Evolutionary conservation across 2,113 vertebrate species (phyloP).

Genomic region (Euleptes europaea): DNA sequence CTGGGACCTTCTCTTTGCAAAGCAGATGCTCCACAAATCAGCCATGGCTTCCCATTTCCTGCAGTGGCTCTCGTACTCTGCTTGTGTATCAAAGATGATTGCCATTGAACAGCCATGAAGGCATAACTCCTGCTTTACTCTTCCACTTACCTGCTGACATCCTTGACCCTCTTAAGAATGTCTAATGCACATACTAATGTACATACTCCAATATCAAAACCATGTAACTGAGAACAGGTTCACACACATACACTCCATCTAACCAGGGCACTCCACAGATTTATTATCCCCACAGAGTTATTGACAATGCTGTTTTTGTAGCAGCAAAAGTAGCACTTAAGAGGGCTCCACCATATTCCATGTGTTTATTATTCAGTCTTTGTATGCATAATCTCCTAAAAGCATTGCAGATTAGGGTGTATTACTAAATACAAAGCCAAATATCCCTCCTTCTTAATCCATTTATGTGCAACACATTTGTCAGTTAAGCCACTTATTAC

Average conservation of each 20-base stretch:
- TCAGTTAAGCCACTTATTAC: conserved; percentile 48
- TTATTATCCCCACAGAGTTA: background rate
- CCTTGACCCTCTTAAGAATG: background rate
- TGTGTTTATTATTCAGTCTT: conserved; percentile 31
- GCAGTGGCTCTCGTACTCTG: background rate
- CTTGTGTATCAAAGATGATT: background rate
- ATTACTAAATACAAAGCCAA: conserved; percentile 36
- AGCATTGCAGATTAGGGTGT: conserved; percentile 34
- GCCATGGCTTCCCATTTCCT: background rate
- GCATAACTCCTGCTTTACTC: background rate
- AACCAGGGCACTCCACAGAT: conserved; percentile 5
- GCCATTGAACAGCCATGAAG: background rate
- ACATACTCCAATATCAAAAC: background rate
- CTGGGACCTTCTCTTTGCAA: too few species aligned
- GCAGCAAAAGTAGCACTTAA: background rate
- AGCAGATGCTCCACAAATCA: too few species aligned
- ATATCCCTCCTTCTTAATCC: conserved; percentile 40
- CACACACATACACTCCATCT: background rate
- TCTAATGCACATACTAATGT: background rate
- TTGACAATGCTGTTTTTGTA: background rate
- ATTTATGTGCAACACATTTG: conserved; percentile 40
- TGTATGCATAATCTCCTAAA: conserved; percentile 14
- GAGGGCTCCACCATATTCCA: background rate
- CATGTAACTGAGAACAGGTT: background rate
- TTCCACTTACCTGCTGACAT: background rate